Evolutionary conservation across 1,140 invertebrate species (phyloP), one percentile per base, ranked within the genome.

Genomic region (Ephestia elutella): DNA sequence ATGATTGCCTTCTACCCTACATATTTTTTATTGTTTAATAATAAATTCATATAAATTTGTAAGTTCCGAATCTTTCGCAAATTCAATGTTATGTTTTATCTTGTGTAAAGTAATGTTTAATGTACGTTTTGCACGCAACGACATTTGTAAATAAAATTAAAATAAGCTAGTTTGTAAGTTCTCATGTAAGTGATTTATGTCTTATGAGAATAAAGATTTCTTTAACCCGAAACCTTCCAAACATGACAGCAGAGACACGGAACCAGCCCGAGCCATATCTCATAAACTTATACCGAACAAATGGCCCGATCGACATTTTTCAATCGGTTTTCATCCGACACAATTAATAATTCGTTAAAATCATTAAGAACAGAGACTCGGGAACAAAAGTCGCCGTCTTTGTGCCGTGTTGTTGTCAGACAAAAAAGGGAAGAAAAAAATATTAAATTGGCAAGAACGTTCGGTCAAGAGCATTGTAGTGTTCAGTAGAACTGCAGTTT

Each of bases 281-380:
- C 56, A 65, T 61, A 64, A 63, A 58, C 66, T 59, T 32, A 32
- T 10, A 32, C 7, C 30, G 63, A 60, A 75, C 77, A 77, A 80
- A 82, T 75, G 69, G 67, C 67, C 62, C 70, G 68, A 76, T 79
- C 73, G 74, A 73, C 75, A 86, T 85, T 80, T 82, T 75, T 86
- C 80, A 85, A 82, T 85, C 75, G 74, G 54, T 75, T 82, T 82
- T 79, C 75, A 81, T 76, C 71, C 63, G 49, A 62, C 66, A 80
- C 80, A 81, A 87, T 87, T 87, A 87, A 87, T 87, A 87, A 84
- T 83, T 70, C 79, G 82, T 85, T 82, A 81, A 83, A 82, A 85
- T 87, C 84, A 87, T 87, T 87, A 87, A 84, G 71, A 69, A 67
- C 56, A 76, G 70, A 82, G 80, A 85, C 80, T 84, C 68, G 75